Evolutionary conservation across 2,888 invertebrate genomes (phyloP).

Genomic region (Ephialtes manifestator): DNA sequence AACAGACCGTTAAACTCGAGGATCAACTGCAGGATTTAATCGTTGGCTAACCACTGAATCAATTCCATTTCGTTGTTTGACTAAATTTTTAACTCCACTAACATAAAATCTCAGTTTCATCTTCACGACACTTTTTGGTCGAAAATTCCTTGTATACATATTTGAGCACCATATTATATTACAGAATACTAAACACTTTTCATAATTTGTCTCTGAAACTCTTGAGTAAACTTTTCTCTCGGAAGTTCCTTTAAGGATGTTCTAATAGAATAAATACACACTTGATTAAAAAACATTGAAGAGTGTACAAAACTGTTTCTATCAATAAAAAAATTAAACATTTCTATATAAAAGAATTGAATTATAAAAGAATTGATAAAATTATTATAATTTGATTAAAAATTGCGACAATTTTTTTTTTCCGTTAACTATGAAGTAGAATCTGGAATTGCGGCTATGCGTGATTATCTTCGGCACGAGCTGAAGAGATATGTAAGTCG

Average conservation of each 20-base stretch:
- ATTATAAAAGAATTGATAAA: no score
- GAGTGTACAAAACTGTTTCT: no score
- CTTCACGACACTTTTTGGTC: no score
- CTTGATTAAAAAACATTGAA: no score
- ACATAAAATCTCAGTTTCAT: no score
- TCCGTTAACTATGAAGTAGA: background rate
- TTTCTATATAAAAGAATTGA: no score
- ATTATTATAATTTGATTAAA: no score
- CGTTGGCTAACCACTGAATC: background rate
- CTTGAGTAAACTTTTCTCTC: no score
- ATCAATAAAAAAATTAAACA: no score
- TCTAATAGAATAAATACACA: no score
- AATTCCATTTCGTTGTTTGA: constrained; percentile 6
- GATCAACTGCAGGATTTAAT: constrained; percentile 42
- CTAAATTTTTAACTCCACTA: background rate
- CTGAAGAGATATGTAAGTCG: constrained; percentile 26
- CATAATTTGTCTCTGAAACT: background rate
- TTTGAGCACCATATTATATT: background rate
- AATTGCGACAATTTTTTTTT: background rate
- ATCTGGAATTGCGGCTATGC: background rate
- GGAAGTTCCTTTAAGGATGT: no score
- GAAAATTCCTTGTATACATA: background rate
- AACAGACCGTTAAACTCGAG: constrained; percentile 66
- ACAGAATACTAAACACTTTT: background rate
- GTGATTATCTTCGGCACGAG: constrained; percentile 4